Conservation (phyloP, 2,797 vertebrate genomes). For the Numenius phaeopus region DNA sequence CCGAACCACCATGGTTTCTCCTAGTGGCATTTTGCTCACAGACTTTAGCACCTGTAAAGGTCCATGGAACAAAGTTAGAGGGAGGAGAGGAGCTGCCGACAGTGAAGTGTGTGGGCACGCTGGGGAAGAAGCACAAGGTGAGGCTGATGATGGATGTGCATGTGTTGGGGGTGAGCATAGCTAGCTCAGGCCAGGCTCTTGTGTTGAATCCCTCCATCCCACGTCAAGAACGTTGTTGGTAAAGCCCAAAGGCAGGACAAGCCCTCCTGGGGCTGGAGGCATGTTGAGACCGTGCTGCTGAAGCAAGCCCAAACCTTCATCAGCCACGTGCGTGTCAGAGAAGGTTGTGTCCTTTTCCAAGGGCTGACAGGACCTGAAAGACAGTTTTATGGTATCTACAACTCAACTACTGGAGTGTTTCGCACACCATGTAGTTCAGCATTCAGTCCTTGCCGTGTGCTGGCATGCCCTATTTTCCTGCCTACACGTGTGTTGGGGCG, state of each 20-base stretch:
- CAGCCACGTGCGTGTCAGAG: not conserved
- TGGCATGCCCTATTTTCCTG: not conserved
- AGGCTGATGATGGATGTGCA: not conserved
- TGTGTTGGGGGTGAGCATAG: not conserved
- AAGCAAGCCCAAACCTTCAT: not conserved
- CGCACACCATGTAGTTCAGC: not conserved
- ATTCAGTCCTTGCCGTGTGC: not conserved
- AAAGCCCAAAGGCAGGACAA: not conserved
- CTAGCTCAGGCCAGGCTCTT: not conserved
- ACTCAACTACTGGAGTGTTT: not conserved
- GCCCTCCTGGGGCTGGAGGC: not conserved
- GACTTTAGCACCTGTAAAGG: not conserved
- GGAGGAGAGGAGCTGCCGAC: not conserved
- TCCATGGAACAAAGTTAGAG: not conserved
- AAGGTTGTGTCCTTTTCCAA: not conserved
- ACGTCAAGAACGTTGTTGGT: fast-evolving
- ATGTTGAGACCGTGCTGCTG: not conserved
- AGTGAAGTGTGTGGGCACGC: fast-evolving
- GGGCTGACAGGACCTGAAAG: not conserved
- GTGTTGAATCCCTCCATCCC: not conserved
- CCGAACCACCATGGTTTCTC: not conserved
- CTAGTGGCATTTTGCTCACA: not conserved
- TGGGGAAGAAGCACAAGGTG: fast-evolving
- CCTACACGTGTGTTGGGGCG: fast-evolving
- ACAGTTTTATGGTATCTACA: not conserved